phyloP scores from a whole-genome alignment of 2,888 invertebrate genomes.

The Temnothorax rugatulus region DNA sequence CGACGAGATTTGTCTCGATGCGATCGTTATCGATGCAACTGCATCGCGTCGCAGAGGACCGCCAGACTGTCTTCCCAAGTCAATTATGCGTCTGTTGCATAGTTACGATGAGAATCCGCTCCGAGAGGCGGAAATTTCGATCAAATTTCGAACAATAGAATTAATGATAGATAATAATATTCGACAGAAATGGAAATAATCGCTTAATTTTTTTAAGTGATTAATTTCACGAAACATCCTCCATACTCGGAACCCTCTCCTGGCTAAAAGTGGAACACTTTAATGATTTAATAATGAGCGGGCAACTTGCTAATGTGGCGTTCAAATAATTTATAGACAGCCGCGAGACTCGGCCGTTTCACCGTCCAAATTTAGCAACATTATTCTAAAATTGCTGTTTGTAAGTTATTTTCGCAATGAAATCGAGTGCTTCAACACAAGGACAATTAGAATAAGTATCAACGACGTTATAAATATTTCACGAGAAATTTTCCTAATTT shows the following conservation, averaged over 20 bases:
- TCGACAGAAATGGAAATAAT: not conserved
- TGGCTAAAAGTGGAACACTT: not conserved
- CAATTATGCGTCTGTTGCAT: constrained; percentile 13
- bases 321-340: not conserved
- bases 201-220: not conserved
- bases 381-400: not conserved
- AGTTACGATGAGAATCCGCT: not conserved
- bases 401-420: not conserved
- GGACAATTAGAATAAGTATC: not conserved
- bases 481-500: constrained; percentile 6
- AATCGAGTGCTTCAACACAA: not conserved
- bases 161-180: not conserved
- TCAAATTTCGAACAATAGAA: not conserved
- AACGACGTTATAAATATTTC: not conserved
- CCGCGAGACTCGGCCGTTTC: not conserved
- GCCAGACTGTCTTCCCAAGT: not conserved
- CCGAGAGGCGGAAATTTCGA: not conserved
- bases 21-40: constrained; percentile 39
- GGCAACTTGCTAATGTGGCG: no score
- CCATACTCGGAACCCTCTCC: not conserved
- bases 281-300: not conserved
- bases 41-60: not conserved
- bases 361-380: not conserved
- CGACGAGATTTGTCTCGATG: constrained; percentile 1
- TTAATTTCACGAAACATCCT: not conserved